A percentile compares a stretch with the other conserved stretches of the same genome.
These are phyloP conservation scores for Cecidostiba fungosa DNA, from an alignment of 2,888 invertebrate genomes.

Conservation along the genomic window DNA sequence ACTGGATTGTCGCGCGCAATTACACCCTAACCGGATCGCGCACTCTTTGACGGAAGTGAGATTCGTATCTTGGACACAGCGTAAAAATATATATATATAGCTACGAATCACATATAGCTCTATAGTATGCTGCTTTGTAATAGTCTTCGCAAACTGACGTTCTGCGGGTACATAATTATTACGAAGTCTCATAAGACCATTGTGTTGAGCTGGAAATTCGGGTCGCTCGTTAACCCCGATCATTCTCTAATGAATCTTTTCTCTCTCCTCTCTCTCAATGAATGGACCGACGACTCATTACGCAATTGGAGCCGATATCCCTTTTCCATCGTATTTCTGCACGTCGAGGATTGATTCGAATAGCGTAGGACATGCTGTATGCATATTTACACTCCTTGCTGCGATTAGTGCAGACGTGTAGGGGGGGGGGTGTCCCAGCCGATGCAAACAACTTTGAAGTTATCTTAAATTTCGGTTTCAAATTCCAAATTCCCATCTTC, in stretches of 20 bases:
- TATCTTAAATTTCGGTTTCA: too few species aligned
- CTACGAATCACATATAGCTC: too few species aligned
- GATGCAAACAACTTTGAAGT: not conserved
- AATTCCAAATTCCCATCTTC: not conserved
- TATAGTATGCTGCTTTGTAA: too few species aligned
- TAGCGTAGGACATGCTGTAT: not conserved
- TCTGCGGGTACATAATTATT: too few species aligned
- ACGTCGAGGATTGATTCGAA: not conserved
- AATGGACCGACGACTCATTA: constrained; percentile 24
- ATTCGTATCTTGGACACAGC: not conserved
- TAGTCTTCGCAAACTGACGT: too few species aligned
- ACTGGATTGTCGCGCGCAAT: constrained; percentile 47
- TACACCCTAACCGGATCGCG: constrained; percentile 21
- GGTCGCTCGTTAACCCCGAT: constrained; percentile 44
- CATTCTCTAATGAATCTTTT: constrained; percentile 39
- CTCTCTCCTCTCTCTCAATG: not conserved
- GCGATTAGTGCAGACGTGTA: not conserved
- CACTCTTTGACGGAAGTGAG: not conserved
- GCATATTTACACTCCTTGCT: not conserved
- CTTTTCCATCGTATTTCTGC: not conserved
- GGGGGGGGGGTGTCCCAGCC: not conserved
- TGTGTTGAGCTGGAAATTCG: not conserved
- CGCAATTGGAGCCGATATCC: not conserved
- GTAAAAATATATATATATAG: too few species aligned
- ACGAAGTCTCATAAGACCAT: not conserved